These are phyloP conservation scores for Scaptomyza hsui DNA, from an alignment of 1,140 invertebrate species.

Conservation along the genomic window DNA sequence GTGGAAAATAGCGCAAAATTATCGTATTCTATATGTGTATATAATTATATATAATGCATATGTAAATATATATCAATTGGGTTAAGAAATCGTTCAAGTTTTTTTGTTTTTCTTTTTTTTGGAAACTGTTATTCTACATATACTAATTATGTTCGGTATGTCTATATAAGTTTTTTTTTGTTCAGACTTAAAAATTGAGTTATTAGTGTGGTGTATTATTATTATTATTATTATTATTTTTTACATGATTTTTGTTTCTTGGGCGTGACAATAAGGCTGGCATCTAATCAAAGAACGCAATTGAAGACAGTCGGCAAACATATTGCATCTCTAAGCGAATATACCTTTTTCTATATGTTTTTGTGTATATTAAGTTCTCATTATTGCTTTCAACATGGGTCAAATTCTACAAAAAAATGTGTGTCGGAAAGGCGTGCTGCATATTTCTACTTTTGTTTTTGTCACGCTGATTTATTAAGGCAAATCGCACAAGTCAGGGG, in stretches of 20 bases:
- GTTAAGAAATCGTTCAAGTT: constrained; percentile 48
- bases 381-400: not conserved
- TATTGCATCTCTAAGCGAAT: constrained; percentile 2
- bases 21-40: constrained; percentile 8
- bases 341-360: constrained; percentile 26
- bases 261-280: constrained; percentile 57
- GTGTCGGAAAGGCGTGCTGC: constrained; percentile 6
- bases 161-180: constrained; percentile 38
- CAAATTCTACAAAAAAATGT: constrained; percentile 2
- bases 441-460: constrained; percentile 11
- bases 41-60: constrained; percentile 27
- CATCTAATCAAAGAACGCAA: constrained; percentile 51
- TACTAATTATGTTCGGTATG: constrained; percentile 9
- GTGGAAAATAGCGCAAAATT: not conserved
- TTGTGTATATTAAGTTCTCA: constrained; percentile 6
- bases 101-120: constrained; percentile 11
- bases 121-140: constrained; percentile 32
- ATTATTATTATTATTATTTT: constrained; percentile 27
- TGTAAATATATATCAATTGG: constrained; percentile 20
- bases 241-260: constrained; percentile 28
- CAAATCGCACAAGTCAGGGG: constrained; percentile 67
- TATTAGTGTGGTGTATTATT: constrained; percentile 46
- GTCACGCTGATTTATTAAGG: constrained; percentile 63
- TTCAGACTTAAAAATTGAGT: constrained; percentile 78
- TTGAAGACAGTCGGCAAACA: constrained; percentile 36